These are phyloP conservation scores for Porites evermanni DNA, from an alignment of 92 coral and sea anemone species.

Conservation along the genomic window DNA sequence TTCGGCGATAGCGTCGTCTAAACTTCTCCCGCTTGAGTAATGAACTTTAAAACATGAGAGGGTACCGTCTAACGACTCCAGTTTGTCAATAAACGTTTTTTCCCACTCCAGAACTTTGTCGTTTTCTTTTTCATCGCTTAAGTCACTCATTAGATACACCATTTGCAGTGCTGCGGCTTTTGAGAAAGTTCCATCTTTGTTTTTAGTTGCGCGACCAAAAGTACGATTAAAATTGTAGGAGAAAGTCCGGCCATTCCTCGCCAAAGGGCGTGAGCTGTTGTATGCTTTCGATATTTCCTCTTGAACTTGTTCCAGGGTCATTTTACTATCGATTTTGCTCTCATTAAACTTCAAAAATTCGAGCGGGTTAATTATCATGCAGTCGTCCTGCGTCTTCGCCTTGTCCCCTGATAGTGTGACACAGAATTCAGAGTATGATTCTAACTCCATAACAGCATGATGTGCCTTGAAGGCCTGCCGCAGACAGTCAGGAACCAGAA, in stretches of 20 bases:
- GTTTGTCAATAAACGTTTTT: constrained; percentile 63
- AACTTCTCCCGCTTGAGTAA: constrained; percentile 73
- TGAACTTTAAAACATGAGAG: constrained; percentile 62
- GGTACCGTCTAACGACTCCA: constrained; percentile 40
- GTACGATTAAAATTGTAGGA: constrained; percentile 48
- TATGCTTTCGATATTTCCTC: constrained; percentile 48
- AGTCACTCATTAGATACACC: constrained; percentile 52
- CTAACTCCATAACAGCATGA: constrained; percentile 39
- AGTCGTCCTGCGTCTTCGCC: constrained; percentile 40
- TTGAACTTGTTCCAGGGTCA: constrained; percentile 48
- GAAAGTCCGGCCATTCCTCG: constrained; percentile 73
- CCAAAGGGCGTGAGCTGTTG: constrained; percentile 20
- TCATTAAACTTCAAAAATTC: constrained; percentile 66
- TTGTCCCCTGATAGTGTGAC: constrained; percentile 35
- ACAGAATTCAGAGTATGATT: constrained; percentile 70
- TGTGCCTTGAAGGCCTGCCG: constrained; percentile 64
- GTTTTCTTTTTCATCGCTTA: constrained; percentile 38
- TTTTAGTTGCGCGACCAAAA: constrained; percentile 43
- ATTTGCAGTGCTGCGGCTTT: constrained; percentile 53
- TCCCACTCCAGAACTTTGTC: constrained; percentile 62
- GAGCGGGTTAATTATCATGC: constrained; percentile 67
- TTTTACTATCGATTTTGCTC: constrained; percentile 15
- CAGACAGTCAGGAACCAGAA: constrained; percentile 56
- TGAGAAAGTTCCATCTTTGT: background rate
- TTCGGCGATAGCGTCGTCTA: constrained; percentile 86